Evolutionary conservation across 2,888 invertebrate species (phyloP).

Genomic region (Hypomecis punctinalis): DNA sequence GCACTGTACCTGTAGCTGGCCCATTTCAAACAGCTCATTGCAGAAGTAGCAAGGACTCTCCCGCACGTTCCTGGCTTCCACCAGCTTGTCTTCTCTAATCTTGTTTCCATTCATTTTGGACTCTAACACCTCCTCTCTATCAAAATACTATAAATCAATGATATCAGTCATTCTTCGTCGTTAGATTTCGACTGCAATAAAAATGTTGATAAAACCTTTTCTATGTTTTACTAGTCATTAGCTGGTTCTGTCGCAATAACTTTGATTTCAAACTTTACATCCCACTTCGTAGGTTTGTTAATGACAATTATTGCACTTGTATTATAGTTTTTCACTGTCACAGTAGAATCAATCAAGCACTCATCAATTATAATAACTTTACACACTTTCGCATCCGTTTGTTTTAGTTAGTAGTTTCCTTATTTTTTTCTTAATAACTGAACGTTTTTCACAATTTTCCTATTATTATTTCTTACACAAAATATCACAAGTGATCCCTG

Average conservation of each 20-base stretch:
- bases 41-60: constrained; percentile 88
- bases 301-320: not conserved
- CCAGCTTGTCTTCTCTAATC: constrained; percentile 38
- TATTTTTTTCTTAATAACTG: not conserved
- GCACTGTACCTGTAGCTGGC: constrained; percentile 85
- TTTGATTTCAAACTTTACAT: not conserved
- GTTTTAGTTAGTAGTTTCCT: too few relatives aligned
- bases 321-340: not conserved
- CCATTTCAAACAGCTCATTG: constrained; percentile 87
- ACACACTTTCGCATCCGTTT: not conserved
- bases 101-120: constrained; percentile 63
- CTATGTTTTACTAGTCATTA: too few relatives aligned
- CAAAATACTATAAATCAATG: constrained; percentile 12
- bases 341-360: not conserved
- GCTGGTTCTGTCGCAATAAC: not conserved
- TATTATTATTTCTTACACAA: not conserved
- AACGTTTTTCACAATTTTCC: not conserved
- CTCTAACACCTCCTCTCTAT: not conserved
- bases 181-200: not conserved
- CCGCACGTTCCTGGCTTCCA: constrained; percentile 51
- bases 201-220: too few relatives aligned
- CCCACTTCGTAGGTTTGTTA: not conserved
- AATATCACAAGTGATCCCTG: constrained; percentile 4
- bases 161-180: not conserved
- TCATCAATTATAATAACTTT: not conserved